phyloP scores from a whole-genome alignment of 1,140 invertebrate genomes.

The roundworm (Caenorhabditis elegans) region WBcel235 BX284604.4:14381501-14382000 shows the following conservation, averaged over 20 bases:
- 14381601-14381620: slow-evolving; percentile 73
- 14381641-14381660: slow-evolving; percentile 79
- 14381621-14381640: slow-evolving; percentile 72
- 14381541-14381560: too few species aligned
- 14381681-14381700: neutral
- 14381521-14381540: too few species aligned
- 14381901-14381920: slow-evolving; percentile 85
- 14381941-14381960: slow-evolving; percentile 92
- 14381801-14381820: slow-evolving; percentile 39
- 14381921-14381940: slow-evolving; percentile 81
- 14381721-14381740: too few species aligned
- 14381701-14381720: too few species aligned
- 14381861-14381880: slow-evolving; percentile 88
- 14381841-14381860: slow-evolving; percentile 95
- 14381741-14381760: too few species aligned
- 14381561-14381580: slow-evolving; percentile 66
- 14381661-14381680: slow-evolving; percentile 73
- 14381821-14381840: slow-evolving; percentile 77
- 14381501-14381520: too few species aligned
- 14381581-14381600: slow-evolving; percentile 79
- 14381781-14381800: neutral
- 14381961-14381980: slow-evolving; percentile 85
- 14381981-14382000: slow-evolving; percentile 83
- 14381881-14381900: slow-evolving; percentile 88
- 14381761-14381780: too few species aligned